These are phyloP conservation scores for Pelochelys cantorii DNA, from an alignment of 2,797 vertebrate species.

Conservation along the genomic window DNA sequence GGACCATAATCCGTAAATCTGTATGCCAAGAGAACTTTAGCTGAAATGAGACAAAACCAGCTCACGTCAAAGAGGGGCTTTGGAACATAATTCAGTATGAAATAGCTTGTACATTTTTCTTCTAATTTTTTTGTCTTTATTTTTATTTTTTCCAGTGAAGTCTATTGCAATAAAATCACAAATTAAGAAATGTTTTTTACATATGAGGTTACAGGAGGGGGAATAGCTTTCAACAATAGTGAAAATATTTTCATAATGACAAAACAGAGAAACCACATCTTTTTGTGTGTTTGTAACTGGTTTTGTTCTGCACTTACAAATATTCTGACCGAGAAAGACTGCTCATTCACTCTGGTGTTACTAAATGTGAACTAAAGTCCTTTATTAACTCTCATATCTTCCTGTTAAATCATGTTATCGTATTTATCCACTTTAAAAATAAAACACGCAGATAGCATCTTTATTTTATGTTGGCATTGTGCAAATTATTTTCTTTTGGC, in stretches of 20 bases:
- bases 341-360: neutral
- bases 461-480: neutral
- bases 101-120: neutral
- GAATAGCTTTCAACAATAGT: neutral
- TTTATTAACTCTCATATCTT: neutral
- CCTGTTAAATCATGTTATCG: neutral
- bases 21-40: constrained; percentile 18
- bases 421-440: neutral
- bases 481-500: neutral
- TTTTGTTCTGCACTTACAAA: neutral
- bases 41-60: constrained; percentile 7
- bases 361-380: neutral
- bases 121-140: neutral
- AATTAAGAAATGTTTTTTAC: neutral
- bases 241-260: neutral
- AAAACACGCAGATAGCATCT: neutral
- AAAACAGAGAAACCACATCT: neutral
- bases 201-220: neutral
- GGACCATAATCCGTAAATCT: constrained; percentile 15
- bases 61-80: neutral
- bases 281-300: neutral
- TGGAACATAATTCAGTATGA: constrained; percentile 8
- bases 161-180: neutral
- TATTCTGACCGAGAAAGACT: neutral
- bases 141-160: neutral